Evolutionary conservation across 2,113 vertebrate species (phyloP).

Genomic region (Prunella himalayana): DNA sequence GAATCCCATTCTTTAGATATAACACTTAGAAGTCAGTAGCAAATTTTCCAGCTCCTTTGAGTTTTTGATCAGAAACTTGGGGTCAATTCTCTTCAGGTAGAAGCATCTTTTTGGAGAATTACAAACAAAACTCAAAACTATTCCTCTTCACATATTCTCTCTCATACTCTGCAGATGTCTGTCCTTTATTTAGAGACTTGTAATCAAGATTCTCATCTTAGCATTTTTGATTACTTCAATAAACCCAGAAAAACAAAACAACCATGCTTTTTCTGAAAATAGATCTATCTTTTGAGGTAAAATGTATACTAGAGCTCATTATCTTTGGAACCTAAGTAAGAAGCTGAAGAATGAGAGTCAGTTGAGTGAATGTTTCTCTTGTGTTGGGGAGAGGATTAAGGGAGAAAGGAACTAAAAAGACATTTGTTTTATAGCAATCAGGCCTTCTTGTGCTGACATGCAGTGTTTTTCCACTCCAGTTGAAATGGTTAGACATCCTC

Average conservation of each 20-base stretch:
- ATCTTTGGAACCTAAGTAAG: neutral
- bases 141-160: neutral
- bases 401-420: neutral
- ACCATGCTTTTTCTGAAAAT: neutral
- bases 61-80: neutral
- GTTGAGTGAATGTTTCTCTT: neutral
- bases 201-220: neutral
- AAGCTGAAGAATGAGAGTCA: neutral
- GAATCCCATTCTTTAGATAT: neutral
- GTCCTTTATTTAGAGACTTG: neutral
- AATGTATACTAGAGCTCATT: neutral
- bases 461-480: conserved; percentile 56
- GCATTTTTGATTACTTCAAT: neutral
- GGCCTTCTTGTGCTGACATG: conserved; percentile 30
- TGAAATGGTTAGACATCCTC: neutral
- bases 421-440: neutral
- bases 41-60: neutral
- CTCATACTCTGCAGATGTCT: neutral
- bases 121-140: neutral
- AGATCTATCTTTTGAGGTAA: neutral
- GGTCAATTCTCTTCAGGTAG: neutral
- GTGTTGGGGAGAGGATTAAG: neutral
- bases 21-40: neutral
- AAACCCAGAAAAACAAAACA: neutral
- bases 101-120: neutral